Evolutionary conservation across 2,888 invertebrate genomes (phyloP), one percentile per base, ranked within the genome.

Genomic region (Hemistola chrysoprasaria): DNA sequence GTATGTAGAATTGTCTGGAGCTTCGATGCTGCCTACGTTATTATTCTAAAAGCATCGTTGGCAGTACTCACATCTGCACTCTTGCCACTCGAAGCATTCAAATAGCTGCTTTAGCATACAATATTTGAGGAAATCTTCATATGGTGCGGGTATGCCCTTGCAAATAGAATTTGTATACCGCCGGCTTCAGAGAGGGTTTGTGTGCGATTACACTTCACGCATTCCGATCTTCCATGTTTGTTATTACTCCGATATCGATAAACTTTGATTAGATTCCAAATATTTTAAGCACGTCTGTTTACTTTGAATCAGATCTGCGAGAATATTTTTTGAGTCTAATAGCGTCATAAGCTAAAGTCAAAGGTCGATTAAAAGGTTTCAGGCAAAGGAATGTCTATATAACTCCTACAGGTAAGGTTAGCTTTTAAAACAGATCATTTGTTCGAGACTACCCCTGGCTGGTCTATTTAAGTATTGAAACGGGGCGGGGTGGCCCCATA

Each of bases 391-490:
- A 16, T 2, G 16, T 16, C 16, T 16, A 16, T 2, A 3, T 16
- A 4, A n/a, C n/a, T 4, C 16, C 16, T 16, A 4, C 16, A 16
- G 16, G 16, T 16, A 16, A 16, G 16, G 16, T 16, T 4, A 16
- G 3, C 16, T 52, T 50, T 40, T 38, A 37, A 41, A 44, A 38
- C 44, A 37, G 37, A 52, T 16, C 2, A 16, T 47, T 49, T 42
- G 40, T 49, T 43, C 40, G 40, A 50, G 43, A 67, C 51, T 62
- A 66, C 68, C 67, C 69, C 65, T 67, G 69, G 62, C 65, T 56
- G 55, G 62, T 65, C 79, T 82, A 73, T 83, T 85, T 84, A 84
- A 84, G 78, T 83, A 85, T 85, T 85, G 78, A 86, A 38, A 78
- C 70, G 64, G 68, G 71, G 66, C 70, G 64, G 68, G 71, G 66